Percentiles rank a stretch among this genome's conserved stretches.
Conservation (phyloP, 2,797 vertebrate genomes). For the Telmatherina bonti region DNA sequence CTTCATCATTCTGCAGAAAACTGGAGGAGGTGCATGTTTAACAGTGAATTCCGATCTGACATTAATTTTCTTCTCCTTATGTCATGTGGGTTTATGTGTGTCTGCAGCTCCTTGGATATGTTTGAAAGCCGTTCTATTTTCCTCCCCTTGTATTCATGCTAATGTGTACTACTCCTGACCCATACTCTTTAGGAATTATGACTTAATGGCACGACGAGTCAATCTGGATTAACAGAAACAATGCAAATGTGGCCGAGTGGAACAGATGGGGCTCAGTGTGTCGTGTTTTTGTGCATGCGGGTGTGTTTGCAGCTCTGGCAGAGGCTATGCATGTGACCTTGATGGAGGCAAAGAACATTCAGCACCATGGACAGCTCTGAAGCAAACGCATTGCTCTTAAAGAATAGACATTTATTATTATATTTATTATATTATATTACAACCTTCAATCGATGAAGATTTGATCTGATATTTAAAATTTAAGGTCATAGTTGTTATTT, state of each 20-base stretch:
- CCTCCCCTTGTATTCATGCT: not conserved
- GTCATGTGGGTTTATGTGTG: not conserved
- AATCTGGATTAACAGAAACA: slow-evolving; percentile 73
- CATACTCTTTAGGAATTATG: slow-evolving; percentile 56
- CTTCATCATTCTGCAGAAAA: slow-evolving; percentile 41
- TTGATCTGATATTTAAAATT: not conserved
- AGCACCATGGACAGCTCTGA: slow-evolving; percentile 25
- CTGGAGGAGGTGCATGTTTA: slow-evolving; percentile 40
- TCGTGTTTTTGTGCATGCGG: slow-evolving; percentile 11
- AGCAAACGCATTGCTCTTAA: not conserved
- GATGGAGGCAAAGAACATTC: slow-evolving; percentile 53
- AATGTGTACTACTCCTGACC: slow-evolving; percentile 34
- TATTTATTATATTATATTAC: not conserved
- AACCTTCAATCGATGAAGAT: not conserved
- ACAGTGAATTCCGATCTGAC: slow-evolving; percentile 17
- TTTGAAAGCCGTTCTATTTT: slow-evolving; percentile 7
- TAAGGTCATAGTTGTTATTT: not conserved
- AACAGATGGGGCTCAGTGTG: slow-evolving; percentile 72
- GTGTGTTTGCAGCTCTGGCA: slow-evolving; percentile 17
- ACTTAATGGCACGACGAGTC: slow-evolving; percentile 61
- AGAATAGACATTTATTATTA: not conserved
- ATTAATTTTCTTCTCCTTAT: slow-evolving; percentile 39
- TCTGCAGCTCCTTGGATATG: not conserved
- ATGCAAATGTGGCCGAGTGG: slow-evolving; percentile 59
- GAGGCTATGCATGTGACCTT: slow-evolving; percentile 68